A percentile compares a stretch with the other conserved stretches of the same genome.
phyloP scores from a whole-genome alignment of 2,113 vertebrate genomes.

The Perca schrenkii region DNA sequence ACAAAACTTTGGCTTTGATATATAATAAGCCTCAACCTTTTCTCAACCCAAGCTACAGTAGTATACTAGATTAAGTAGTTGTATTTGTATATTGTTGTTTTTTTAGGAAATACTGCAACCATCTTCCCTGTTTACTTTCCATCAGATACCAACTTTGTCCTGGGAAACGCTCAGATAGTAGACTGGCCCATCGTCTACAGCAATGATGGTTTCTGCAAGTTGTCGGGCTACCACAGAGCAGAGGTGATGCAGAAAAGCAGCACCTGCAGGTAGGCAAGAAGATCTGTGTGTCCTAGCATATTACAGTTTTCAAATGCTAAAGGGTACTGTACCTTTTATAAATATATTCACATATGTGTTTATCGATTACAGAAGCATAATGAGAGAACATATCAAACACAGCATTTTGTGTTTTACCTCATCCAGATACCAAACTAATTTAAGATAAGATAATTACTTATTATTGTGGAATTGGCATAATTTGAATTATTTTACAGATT shows the following conservation, averaged over 20 bases:
- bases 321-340: too few species aligned
- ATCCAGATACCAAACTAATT: not conserved
- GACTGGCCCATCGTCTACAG: conserved; percentile 99
- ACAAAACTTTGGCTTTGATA: conserved; percentile 14
- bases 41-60: not conserved
- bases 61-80: not conserved
- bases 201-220: conserved; percentile 99
- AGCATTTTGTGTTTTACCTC: not conserved
- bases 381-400: not conserved
- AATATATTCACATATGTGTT: not conserved
- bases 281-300: not conserved
- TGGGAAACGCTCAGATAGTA: conserved; percentile 99
- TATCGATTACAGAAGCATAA: not conserved
- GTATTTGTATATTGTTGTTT: not conserved
- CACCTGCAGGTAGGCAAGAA: conserved; percentile 93
- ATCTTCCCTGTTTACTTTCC: conserved; percentile 31
- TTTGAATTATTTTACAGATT: not conserved
- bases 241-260: conserved; percentile 99
- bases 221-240: conserved; percentile 98
- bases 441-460: not conserved
- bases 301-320: not conserved
- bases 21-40: conserved; percentile 1
- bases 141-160: conserved; percentile 98
- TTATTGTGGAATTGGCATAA: not conserved
- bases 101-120: conserved; percentile 16